Base-by-base conservation (phyloP, 2,797 vertebrate species). In the Alauda arvensis region DNA sequence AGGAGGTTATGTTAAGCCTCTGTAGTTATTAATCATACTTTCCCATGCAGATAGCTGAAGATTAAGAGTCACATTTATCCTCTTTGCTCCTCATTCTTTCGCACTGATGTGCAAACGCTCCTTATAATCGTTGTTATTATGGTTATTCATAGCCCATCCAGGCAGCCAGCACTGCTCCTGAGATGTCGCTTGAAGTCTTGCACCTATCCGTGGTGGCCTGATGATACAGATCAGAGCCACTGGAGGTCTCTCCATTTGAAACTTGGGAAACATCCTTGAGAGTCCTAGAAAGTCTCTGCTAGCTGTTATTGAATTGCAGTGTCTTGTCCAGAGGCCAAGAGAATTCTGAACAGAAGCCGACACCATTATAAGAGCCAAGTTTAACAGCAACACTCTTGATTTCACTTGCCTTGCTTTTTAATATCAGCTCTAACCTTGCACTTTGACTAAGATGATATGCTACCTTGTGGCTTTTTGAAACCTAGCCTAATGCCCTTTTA, bases 1-100 rank as follows among this genome's bases (percentile, higher is more conserved):
- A 90, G 87, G 89, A 95, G 87, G 90, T 81, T 91, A 84, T 83
- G 85, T 72, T 94, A 88, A 92, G 85, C 82, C 74, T 91, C 76
- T 83, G 63, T 94, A 93, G 89, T 94, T 94, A 94, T 94, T 96
- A 94, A 94, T 95, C 93, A 94, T 94, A 90, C 82, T 88, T 96
- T 94, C 39, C 79, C n/a, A 48, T 89, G 85, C 87, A 89, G 87
- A 93, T 83, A 93, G 89, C 74, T 93, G 91, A 94, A 95, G 91
- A 94, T 81, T 89, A 87, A 93, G 84, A 87, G 78, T 81, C 77
- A 80, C 71, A 90, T 93, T 91, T 92, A 92, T 85, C 75, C 77
- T 83, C 89, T 93, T 90, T 91, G 68, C 49, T 91, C 77, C 61
- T 92, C 72, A 61, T 93, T 94, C 81, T 92, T 90, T 85, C 0